Conservation (phyloP, 2,888 invertebrate species). For the Catocala sponsa region DNA sequence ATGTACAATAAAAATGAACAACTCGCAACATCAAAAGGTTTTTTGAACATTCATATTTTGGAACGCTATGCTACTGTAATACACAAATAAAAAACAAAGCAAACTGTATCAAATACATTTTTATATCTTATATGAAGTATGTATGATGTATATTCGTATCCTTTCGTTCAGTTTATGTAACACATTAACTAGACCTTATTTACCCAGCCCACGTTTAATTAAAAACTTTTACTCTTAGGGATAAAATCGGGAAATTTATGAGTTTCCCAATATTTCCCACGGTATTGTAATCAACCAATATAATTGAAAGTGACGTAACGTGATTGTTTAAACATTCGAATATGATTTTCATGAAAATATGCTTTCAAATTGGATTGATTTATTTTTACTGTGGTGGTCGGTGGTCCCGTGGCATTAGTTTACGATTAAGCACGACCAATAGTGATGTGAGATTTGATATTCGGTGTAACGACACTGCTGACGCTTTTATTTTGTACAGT, state of each 20-base stretch:
- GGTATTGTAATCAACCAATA: conserved; percentile 10
- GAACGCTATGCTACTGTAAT: too few species aligned
- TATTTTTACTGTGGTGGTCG: too few species aligned
- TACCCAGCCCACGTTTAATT: conserved; percentile 12
- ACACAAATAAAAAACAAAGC: too few species aligned
- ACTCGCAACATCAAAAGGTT: too few species aligned
- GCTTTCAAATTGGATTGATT: not conserved
- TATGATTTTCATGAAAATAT: not conserved
- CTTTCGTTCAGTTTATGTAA: conserved; percentile 4
- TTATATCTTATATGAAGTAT: not conserved
- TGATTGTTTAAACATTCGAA: not conserved
- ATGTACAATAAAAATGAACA: too few species aligned
- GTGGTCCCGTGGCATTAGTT: too few species aligned
- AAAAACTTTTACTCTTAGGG: conserved; percentile 12
- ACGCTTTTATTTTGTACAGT: too few species aligned
- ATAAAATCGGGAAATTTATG: conserved; percentile 17
- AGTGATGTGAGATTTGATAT: too few species aligned
- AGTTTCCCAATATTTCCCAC: conserved; percentile 7
- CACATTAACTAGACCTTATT: conserved; percentile 14
- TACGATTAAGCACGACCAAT: too few species aligned
- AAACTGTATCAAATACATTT: too few species aligned
- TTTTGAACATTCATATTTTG: too few species aligned
- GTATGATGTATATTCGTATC: not conserved
- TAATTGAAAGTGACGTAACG: conserved; percentile 5
- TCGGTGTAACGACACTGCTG: too few species aligned